A percentile compares a stretch with the other conserved stretches of the same genome.
phyloP scores from a whole-genome alignment of 2,888 invertebrate genomes.

The Reticulitermes lucifugus region DNA sequence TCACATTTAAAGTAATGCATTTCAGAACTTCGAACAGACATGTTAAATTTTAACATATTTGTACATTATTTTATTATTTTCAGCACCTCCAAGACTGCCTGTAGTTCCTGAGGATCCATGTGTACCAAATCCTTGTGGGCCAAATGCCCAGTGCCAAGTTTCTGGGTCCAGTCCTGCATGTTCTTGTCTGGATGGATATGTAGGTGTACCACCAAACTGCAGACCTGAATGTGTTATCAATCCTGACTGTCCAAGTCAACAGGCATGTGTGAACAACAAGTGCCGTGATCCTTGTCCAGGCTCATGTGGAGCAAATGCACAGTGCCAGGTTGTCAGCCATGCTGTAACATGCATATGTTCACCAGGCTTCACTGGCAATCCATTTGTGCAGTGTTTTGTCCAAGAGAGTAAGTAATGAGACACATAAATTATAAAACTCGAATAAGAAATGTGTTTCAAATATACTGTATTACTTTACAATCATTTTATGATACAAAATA shows the following conservation, averaged over 20 bases:
- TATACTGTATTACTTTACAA: no score
- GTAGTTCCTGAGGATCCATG: constrained; percentile 71
- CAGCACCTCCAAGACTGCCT: constrained; percentile 59
- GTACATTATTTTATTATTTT: constrained; percentile 21
- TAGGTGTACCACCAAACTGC: constrained; percentile 84
- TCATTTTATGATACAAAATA: no score
- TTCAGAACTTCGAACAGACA: no score
- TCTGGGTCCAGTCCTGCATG: constrained; percentile 77
- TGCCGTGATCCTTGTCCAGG: constrained; percentile 87
- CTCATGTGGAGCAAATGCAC: constrained; percentile 83
- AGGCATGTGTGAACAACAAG: constrained; percentile 84
- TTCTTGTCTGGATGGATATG: constrained; percentile 80
- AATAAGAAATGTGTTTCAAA: no score
- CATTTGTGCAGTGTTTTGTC: constrained; percentile 80
- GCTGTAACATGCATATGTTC: constrained; percentile 85
- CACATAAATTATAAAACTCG: no score
- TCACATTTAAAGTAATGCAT: no score
- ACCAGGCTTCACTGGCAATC: constrained; percentile 82
- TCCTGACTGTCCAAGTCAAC: constrained; percentile 81
- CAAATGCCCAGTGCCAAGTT: constrained; percentile 79
- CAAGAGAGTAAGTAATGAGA: constrained; percentile 65
- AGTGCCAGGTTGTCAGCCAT: constrained; percentile 83
- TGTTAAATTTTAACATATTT: neutral
- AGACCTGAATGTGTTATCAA: constrained; percentile 87
- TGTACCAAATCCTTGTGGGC: constrained; percentile 84